phyloP scores from a whole-genome alignment of 2,797 vertebrate species.

The Loriculus beryllinus region DNA sequence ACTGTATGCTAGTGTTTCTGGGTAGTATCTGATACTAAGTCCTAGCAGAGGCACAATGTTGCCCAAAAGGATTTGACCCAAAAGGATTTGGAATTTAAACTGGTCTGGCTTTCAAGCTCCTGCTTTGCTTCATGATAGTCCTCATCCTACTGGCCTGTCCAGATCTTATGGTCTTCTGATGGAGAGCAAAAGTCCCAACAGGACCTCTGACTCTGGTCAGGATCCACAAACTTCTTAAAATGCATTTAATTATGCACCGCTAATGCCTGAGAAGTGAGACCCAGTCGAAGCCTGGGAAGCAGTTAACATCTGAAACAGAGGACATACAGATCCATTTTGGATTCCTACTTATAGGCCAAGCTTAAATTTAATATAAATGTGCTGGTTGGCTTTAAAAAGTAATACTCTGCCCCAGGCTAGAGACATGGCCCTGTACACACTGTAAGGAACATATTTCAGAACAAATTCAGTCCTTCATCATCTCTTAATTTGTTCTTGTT shows the following conservation, averaged over 20 bases:
- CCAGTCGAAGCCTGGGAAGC: not conserved
- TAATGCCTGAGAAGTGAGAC: not conserved
- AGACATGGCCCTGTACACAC: not conserved
- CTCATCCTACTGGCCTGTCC: not conserved
- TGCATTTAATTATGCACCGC: not conserved
- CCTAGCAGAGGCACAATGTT: not conserved
- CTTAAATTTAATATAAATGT: not conserved
- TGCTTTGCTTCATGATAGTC: not conserved
- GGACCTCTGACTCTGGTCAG: not conserved
- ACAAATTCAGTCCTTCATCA: constrained; percentile 1
- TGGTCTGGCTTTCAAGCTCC: not conserved
- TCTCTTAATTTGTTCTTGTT: not conserved
- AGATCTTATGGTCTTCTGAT: not conserved
- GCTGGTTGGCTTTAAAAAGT: not conserved
- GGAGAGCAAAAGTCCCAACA: not conserved
- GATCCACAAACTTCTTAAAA: not conserved
- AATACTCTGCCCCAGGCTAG: not conserved
- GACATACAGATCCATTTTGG: not conserved
- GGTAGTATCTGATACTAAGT: not conserved
- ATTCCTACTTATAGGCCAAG: not conserved
- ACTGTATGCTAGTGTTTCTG: not conserved
- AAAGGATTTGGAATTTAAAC: not conserved
- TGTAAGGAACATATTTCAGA: constrained; percentile 1
- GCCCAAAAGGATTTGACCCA: not conserved
- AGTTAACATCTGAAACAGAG: not conserved